These are phyloP conservation scores for Nephotettix cincticeps DNA, from an alignment of 1,140 invertebrate species.

Conservation along the genomic window DNA sequence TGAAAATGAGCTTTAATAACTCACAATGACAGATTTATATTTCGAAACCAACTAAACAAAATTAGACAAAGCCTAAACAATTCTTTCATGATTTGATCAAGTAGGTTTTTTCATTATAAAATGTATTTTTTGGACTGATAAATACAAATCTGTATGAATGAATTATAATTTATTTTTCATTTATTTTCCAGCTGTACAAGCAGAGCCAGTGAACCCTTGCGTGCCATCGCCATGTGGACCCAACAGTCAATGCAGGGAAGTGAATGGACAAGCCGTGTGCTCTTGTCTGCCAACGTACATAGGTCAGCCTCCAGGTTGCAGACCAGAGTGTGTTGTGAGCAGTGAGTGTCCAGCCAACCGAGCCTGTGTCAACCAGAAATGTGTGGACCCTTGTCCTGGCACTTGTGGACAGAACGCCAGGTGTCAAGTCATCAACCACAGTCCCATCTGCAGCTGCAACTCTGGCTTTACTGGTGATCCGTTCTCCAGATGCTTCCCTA, in stretches of 20 bases:
- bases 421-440: slow-evolving; percentile 58
- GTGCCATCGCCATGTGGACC: slow-evolving; percentile 66
- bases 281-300: slow-evolving; percentile 51
- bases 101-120: too few species aligned
- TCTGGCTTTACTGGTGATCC: slow-evolving; percentile 56
- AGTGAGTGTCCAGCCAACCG: slow-evolving; percentile 51
- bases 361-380: slow-evolving; percentile 54
- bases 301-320: slow-evolving; percentile 51
- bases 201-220: slow-evolving; percentile 55
- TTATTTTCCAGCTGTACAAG: slow-evolving; percentile 17
- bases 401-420: slow-evolving; percentile 56
- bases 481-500: slow-evolving; percentile 43
- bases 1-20: too few species aligned
- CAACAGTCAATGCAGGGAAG: slow-evolving; percentile 57
- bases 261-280: slow-evolving; percentile 51
- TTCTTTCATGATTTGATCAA: too few species aligned
- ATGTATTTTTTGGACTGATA: neutral
- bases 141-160: neutral
- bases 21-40: too few species aligned
- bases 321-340: slow-evolving; percentile 52
- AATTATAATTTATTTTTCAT: neutral
- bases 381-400: slow-evolving; percentile 53
- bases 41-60: too few species aligned
- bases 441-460: slow-evolving; percentile 53
- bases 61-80: too few species aligned